Evolutionary conservation across 2,888 invertebrate species (phyloP), one percentile per base, ranked within the genome.

Genomic region (Drosophila limbata): DNA sequence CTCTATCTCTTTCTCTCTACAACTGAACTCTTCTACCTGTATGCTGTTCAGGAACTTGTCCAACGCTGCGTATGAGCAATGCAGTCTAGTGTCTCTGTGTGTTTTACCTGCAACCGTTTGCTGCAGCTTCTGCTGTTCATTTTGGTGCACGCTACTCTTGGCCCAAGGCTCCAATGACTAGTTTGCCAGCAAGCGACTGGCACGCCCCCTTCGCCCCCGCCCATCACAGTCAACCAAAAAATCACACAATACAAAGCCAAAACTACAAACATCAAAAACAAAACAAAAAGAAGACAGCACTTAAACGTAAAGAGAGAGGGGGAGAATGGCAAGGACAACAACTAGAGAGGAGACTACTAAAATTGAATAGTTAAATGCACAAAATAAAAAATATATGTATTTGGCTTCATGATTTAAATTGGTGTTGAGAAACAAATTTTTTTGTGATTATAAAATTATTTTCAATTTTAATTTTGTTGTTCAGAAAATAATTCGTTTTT

Each of bases 51-150:
- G 40, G 13, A 80, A 79, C 62, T 77, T 86, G 84, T 66, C 57
- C 87, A 78, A 80, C 63, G 61, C 72, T 80, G 80, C 84, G 84
- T 84, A 87, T 87, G 82, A 80, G 84, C 78, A 84, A 84, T 82
- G 72, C 68, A 62, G 60, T 67, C 40, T 61, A 28, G 45, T 40
- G 33, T 31, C 17, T 48, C 44, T 48, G 31, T 21, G 21, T 64
- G 37, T 61, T 65, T 42, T 68, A 73, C 68, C 64, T 78, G 56
- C 42, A n/a, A 64, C 60, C 77, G 47, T 50, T 62, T 56, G 69
- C 76, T 69, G 50, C 51, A 61, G 48, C 52, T 52, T 15, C 48
- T 51, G 78, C 64, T 85, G 82, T 69, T 87, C 84, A 80, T 72
- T 87, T 87, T 57, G 65, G 47, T 81, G 74, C 70, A 70, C 66